Evolutionary conservation across 2,797 vertebrate species (phyloP).

Genomic region (Dipus sagitta): DNA sequence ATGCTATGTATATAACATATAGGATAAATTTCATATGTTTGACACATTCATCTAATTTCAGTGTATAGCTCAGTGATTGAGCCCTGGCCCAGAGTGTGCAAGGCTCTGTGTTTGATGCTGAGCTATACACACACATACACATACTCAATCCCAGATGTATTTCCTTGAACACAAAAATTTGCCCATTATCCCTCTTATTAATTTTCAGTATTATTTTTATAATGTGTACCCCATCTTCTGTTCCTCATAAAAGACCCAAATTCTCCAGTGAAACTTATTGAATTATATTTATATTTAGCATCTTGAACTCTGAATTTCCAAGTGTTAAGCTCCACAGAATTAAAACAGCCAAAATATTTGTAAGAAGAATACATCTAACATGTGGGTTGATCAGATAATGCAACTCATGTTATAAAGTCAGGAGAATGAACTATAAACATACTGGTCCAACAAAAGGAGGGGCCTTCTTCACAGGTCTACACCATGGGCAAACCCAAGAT

Average conservation of each 20-base stretch:
- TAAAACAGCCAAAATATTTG: slow-evolving; percentile 51
- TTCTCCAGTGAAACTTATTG: slow-evolving; percentile 48
- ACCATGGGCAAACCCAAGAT: neutral
- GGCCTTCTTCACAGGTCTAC: neutral
- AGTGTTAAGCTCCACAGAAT: neutral
- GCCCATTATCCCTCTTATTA: neutral
- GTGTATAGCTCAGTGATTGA: neutral
- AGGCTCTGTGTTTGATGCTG: neutral
- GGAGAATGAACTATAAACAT: slow-evolving; percentile 1
- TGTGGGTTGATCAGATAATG: neutral
- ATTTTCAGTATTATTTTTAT: neutral
- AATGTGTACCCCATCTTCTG: neutral
- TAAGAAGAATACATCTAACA: neutral
- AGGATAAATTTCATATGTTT: neutral
- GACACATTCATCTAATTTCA: neutral
- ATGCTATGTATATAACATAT: neutral
- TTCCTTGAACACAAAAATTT: neutral
- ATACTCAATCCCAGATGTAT: neutral
- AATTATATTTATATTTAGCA: slow-evolving; percentile 29
- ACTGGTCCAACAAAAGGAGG: neutral
- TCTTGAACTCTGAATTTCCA: neutral
- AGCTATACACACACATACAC: no score
- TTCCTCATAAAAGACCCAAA: neutral
- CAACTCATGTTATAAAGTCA: neutral
- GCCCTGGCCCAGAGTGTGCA: neutral